Base-by-base conservation (phyloP, 2,797 vertebrate genomes). In the Tapirus indicus region DNA sequence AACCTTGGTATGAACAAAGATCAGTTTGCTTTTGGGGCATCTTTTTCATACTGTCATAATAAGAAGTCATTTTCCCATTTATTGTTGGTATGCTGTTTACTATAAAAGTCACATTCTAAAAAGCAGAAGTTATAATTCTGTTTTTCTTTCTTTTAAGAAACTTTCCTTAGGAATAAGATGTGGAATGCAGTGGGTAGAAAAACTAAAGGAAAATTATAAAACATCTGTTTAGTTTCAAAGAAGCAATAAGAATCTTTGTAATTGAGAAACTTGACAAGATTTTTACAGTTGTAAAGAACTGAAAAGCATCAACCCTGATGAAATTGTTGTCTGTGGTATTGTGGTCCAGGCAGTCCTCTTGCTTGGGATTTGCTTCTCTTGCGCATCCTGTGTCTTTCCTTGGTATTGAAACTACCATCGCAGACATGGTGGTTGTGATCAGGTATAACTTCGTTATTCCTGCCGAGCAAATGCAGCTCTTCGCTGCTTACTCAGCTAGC, bases 161-260 rank as follows among this genome's bases (percentile, higher is more conserved):
- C 18, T 5, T 1, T 92, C 12, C 54, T 86, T 85, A 71, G 58
- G 66, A 95, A 68, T 62, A 68, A 68, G 52, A 83, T 60, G 2
- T 83, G 41, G 20, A 71, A 74, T 21, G 87, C 25, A 72, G 7
- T n/a, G 35, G 27, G 9, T 87, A 87, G 87, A 84, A 91, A 78
- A 93, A 60, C 29, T 88, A 54, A 91, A 91, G 62, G 38, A 75
- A 95, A 85, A 74, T 78, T 88, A 41, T 47, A 54, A n/a, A 94
- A n/a, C 20, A 74, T 64, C 16, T 82, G 10, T 83, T 69, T 77
- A 89, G 86, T 85, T 88, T 90, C 47, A 94, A 23, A 85, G n/a
- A 78, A 90, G 12, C 71, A 77, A 25, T 52, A 68, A 38, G 29
- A 78, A 32, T 86, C 69, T 87, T 5, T n/a, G 32, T 56, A 83